phyloP scores from a whole-genome alignment of 2,888 invertebrate genomes.

The Onthophagus sagittarius region DNA sequence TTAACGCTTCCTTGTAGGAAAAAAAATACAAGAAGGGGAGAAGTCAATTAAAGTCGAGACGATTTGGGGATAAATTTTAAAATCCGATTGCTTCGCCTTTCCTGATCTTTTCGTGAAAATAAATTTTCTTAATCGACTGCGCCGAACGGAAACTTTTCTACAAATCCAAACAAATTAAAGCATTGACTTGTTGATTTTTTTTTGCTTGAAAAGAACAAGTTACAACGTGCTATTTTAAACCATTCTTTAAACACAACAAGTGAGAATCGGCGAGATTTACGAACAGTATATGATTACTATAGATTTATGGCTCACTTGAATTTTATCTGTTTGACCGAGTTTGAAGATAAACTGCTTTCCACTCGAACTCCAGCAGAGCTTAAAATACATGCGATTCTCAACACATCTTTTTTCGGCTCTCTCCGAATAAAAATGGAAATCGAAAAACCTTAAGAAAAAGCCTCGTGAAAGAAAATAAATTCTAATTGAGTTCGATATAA shows the following conservation, averaged over 20 bases:
- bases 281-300: background rate
- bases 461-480: background rate
- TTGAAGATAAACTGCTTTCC: background rate
- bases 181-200: background rate
- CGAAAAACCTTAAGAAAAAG: background rate
- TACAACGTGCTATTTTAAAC: background rate
- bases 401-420: no score
- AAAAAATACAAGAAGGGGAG: slow-evolving; percentile 1
- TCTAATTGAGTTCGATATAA: slow-evolving; percentile 8
- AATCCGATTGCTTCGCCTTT: background rate
- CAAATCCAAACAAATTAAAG: background rate
- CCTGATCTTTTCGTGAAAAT: background rate
- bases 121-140: background rate
- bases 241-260: background rate
- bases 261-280: background rate
- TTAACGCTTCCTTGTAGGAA: background rate
- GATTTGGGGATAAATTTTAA: slow-evolving; percentile 1
- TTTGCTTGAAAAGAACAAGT: background rate
- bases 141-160: background rate
- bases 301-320: background rate
- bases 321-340: background rate
- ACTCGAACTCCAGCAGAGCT: background rate
- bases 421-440: no score
- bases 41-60: slow-evolving; percentile 7
- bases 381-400: background rate